phyloP scores from a whole-genome alignment of 2,113 vertebrate species.

The Romanogobio albipinnatus region DNA sequence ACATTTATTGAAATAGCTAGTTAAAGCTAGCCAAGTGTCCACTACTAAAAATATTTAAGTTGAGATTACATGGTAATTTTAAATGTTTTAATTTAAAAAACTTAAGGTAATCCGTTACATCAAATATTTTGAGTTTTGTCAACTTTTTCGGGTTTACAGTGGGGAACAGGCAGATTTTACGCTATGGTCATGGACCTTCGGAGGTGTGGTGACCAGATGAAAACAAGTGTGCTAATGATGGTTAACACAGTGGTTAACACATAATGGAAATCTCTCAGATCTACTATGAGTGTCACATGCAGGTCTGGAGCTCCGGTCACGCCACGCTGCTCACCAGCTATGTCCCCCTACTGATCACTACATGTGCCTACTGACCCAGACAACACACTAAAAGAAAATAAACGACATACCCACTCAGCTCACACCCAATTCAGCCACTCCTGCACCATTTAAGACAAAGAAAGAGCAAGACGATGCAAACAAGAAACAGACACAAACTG shows the following conservation, averaged over 20 bases:
- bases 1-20: no score
- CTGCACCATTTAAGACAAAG: neutral
- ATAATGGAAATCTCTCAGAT: neutral
- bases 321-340: conserved; percentile 18
- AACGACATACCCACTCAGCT: neutral
- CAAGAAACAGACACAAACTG: neutral
- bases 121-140: no score
- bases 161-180: neutral
- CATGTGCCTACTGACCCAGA: conserved; percentile 5
- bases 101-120: no score
- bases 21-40: no score
- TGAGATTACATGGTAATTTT: no score
- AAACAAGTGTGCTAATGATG: neutral
- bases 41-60: no score
- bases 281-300: conserved; percentile 16
- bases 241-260: neutral
- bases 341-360: conserved; percentile 9
- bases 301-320: neutral
- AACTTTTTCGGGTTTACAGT: no score
- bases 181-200: neutral
- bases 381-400: conserved; percentile 3
- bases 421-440: neutral
- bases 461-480: neutral
- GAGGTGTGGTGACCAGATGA: neutral
- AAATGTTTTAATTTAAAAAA: no score